phyloP scores from a whole-genome alignment of 2,797 vertebrate genomes.

The Salmo trutta region DNA sequence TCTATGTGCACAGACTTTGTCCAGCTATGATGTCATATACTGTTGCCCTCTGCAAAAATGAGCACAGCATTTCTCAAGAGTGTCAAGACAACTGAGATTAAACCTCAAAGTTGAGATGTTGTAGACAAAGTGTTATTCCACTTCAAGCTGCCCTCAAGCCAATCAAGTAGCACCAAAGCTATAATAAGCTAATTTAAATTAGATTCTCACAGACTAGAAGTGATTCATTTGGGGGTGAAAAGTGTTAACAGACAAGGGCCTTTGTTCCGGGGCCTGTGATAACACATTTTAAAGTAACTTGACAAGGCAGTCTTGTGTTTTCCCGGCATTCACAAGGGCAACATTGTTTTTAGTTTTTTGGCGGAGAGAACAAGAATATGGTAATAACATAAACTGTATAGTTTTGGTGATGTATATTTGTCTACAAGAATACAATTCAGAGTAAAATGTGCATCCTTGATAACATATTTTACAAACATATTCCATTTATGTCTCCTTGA shows the following conservation, averaged over 20 bases:
- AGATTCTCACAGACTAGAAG: constrained; percentile 35
- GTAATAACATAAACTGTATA: too few relatives aligned
- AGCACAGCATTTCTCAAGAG: not conserved
- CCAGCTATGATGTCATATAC: not conserved
- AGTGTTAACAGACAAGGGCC: constrained; percentile 29
- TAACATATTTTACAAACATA: too few relatives aligned
- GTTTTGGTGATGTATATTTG: too few relatives aligned
- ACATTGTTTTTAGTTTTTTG: not conserved
- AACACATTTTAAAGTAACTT: constrained; percentile 11
- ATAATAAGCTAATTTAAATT: constrained; percentile 37
- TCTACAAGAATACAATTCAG: too few relatives aligned
- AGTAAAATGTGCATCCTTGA: too few relatives aligned
- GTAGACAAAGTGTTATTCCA: constrained; percentile 13
- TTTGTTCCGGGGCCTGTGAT: constrained; percentile 26
- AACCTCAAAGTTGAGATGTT: not conserved
- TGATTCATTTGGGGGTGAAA: constrained; percentile 29
- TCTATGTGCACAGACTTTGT: not conserved
- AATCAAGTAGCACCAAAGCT: constrained; percentile 51
- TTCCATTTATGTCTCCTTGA: too few relatives aligned
- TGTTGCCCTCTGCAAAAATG: not conserved
- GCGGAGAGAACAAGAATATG: not conserved
- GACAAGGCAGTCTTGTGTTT: constrained; percentile 1
- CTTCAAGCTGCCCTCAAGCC: constrained; percentile 39
- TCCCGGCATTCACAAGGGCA: constrained; percentile 31
- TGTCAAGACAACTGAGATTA: not conserved